Base-by-base conservation (phyloP, 2,797 vertebrate genomes). In the Allochrocebus solatus region DNA sequence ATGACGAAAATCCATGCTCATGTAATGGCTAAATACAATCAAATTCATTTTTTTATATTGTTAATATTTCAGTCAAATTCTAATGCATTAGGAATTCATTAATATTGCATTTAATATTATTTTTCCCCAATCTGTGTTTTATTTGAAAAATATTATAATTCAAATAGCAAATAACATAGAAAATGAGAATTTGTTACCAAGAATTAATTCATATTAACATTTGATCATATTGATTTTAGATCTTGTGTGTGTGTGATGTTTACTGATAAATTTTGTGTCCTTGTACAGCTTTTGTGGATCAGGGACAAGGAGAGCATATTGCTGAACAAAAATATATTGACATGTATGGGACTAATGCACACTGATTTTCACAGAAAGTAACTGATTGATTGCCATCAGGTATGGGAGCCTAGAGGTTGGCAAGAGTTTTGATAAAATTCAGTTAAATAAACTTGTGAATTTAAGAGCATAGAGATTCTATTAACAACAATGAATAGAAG, bases 201-300 rank as follows among this genome's bases (percentile, higher is more conserved):
- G 19, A 30, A 84, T 93, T 93, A 64, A 75, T 80, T 94, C 19
- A 57, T 89, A 76, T 76, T 90, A 92, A 79, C 55, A 92, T 61
- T 95, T 95, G 76, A 1, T 39, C 53, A n/a, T 78, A 24, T 50
- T 91, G 79, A 95, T 80, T 46, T 88, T 7, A 55, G 48, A 86
- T 91, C 11, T n/a, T 7, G 4, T 39, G 5, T 24, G 3, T 59
- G 12, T 76, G 2, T 57, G 50, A 76, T 57, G 14, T 81, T 55
- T 76, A 55, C 22, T 85, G 39, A 78, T 61, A 53, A 88, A 85
- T 3, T 88, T 88, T 81, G 33, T 1, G 17, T 3, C 33, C 21
- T 67, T n/a, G 16, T n/a, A 19, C 33, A 8, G 39, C 41, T 81
- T 67, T 50, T 57, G 21, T 82, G 36, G 1, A 22, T 43, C 53